These are phyloP conservation scores for Aldrovandia affinis DNA, from an alignment of 2,797 vertebrate species.

Conservation along the genomic window DNA sequence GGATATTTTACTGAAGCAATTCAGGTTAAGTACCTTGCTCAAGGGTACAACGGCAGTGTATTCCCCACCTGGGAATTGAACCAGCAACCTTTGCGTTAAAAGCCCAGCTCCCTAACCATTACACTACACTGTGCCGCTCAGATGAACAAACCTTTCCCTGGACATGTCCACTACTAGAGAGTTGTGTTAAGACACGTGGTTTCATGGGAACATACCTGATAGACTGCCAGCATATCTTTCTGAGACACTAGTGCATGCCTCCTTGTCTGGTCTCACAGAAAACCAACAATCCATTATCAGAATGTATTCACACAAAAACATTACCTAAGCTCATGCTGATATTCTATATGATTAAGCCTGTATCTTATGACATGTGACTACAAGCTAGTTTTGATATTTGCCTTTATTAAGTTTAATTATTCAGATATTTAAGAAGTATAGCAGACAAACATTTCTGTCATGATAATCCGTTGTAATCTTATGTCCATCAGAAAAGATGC, in stretches of 20 bases:
- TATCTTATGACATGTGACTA: not conserved
- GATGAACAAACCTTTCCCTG: not conserved
- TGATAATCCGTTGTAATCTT: not conserved
- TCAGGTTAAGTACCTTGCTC: not conserved
- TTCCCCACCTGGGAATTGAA: no score
- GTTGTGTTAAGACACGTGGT: not conserved
- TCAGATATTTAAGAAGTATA: not conserved
- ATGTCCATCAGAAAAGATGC: not conserved
- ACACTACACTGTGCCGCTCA: no score
- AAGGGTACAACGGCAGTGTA: not conserved
- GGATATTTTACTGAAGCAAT: no score
- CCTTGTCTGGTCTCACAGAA: not conserved
- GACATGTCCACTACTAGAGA: not conserved
- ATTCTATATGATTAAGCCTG: not conserved
- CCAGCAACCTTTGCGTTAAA: no score
- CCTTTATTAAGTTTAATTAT: not conserved
- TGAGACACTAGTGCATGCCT: not conserved
- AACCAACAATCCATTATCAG: not conserved
- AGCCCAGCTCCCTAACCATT: no score
- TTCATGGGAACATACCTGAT: conserved; percentile 15
- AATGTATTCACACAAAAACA: not conserved
- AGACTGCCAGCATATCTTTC: not conserved
- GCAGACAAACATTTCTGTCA: no score
- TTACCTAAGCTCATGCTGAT: not conserved
- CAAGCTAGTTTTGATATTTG: not conserved